Base-by-base conservation (phyloP, 2,888 invertebrate species). In the Drosophila prolongata region DNA sequence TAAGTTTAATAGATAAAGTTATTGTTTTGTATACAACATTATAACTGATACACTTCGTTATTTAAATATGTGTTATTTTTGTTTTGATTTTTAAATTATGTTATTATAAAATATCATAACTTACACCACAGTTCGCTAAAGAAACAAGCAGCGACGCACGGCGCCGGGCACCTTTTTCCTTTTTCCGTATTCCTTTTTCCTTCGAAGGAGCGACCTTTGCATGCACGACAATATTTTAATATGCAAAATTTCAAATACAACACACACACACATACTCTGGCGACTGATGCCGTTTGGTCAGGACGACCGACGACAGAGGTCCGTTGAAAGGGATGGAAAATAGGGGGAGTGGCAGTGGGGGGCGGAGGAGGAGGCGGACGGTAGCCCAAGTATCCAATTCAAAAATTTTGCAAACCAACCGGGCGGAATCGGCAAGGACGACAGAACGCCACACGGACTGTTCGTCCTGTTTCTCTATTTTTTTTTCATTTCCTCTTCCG, bases 401-500 rank as follows among this genome's bases (percentile, higher is more conserved):
- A 79, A 79, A 77, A 89, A 83, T 87, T 89, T 88, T 74, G 76
- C 89, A 80, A 83, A 52, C 74, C 89, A 89, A 75, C 89, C 81
- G 78, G 84, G 89, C 89, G 84, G 87, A 87, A 89, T 86, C 71
- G 75, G 77, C 77, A 64, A 65, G 55, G 66, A 58, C 62, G 57
- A 67, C 30, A 30, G 30, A 47, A 47, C 47, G 47, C 47, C 55
- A 24, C 24, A 38, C 37, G 42, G 57, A 13, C 43, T 35, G 64
- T 40, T 62, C 62, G 59, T 61, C 62, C 62, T 64, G 47, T 40
- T 56, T 34, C 58, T 30, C 30, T 24, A 40, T 55, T 14, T 83
- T 86, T 87, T 88, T 84, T 84, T 80, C 83, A 83, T 83, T 84
- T 84, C 88, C 89, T 88, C 60, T 84, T 86, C 89, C 87, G 88